Conservation (phyloP, 2,888 invertebrate species). For the Sarcophaga carnaria region DNA sequence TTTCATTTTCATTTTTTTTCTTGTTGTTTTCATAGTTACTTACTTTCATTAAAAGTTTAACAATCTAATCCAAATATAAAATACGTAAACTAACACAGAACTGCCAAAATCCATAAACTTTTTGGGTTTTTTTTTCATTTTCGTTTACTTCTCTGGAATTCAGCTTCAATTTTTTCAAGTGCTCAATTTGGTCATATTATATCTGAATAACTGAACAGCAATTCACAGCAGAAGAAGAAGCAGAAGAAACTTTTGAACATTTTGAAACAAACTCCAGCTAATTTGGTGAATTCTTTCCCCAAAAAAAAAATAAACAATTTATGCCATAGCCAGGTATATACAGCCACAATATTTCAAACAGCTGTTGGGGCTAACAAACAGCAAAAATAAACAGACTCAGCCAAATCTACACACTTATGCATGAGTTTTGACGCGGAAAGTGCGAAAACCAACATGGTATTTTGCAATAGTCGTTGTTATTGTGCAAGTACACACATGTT, state of each 20-base stretch:
- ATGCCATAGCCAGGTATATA: too few species aligned
- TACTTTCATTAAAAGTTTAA: conserved; percentile 54
- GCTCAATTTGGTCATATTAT: background rate
- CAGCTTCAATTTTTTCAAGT: conserved; percentile 7
- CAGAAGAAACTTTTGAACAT: conserved; percentile 10
- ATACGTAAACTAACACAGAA: conserved; percentile 5
- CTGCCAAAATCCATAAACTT: conserved; percentile 25
- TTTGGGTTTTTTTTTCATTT: background rate
- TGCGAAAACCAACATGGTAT: conserved; percentile 33
- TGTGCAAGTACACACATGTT: background rate
- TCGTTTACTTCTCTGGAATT: background rate
- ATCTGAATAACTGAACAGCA: conserved; percentile 13
- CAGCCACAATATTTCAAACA: too few species aligned
- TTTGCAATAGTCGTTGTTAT: background rate
- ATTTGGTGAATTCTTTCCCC: conserved; percentile 15
- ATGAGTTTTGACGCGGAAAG: conserved; percentile 9
- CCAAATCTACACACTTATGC: background rate
- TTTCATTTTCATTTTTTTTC: background rate
- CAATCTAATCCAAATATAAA: conserved; percentile 20
- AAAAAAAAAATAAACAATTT: conserved; percentile 8
- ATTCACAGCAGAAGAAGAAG: background rate
- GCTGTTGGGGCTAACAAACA: background rate
- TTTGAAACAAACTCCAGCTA: conserved; percentile 22
- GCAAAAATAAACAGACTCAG: background rate
- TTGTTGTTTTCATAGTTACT: background rate